Percentiles rank a stretch among this genome's conserved stretches.
These are phyloP conservation scores for Oriolus oriolus DNA, from an alignment of 2,113 vertebrate species.

Conservation along the genomic window DNA sequence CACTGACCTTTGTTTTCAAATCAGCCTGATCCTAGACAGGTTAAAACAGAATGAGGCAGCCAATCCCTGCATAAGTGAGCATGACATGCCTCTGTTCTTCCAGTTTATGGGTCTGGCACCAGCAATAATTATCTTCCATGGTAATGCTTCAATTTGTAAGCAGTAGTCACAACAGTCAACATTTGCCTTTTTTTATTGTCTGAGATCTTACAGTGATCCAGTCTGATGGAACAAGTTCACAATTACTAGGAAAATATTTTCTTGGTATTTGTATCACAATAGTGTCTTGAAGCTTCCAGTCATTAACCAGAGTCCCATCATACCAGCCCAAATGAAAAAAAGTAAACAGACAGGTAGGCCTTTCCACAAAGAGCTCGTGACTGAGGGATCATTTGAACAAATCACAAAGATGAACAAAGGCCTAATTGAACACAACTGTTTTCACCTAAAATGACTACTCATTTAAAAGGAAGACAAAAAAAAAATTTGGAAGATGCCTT, in stretches of 20 bases:
- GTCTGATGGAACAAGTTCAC: neutral
- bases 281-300: neutral
- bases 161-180: neutral
- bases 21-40: neutral
- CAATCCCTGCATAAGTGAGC: neutral
- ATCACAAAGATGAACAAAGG: neutral
- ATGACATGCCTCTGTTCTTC: neutral
- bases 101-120: neutral
- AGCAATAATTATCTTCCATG: neutral
- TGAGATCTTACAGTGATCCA: neutral
- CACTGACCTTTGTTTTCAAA: neutral
- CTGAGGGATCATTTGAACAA: neutral
- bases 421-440: neutral
- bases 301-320: neutral
- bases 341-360: accelerated
- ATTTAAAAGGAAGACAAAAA: neutral
- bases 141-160: neutral
- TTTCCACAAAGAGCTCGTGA: neutral
- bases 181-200: neutral
- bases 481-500: neutral
- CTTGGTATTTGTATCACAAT: neutral
- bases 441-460: neutral
- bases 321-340: neutral
- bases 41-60: neutral
- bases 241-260: neutral